Percentiles rank a stretch among this genome's conserved stretches.
These are phyloP conservation scores for Todiramphus chloris DNA, from an alignment of 2,113 vertebrate genomes.

Conservation along the genomic window DNA sequence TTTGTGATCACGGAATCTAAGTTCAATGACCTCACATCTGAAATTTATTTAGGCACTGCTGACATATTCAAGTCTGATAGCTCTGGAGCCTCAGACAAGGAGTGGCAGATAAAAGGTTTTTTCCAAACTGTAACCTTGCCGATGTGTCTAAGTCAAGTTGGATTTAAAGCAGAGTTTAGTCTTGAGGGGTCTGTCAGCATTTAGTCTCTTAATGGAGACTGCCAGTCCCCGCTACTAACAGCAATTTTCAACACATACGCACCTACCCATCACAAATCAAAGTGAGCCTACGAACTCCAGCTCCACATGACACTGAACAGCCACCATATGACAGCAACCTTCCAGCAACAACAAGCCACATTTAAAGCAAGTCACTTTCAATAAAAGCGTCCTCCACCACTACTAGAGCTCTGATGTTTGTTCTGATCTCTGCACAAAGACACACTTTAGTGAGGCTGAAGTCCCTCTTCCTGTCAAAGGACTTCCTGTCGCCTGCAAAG, in stretches of 20 bases:
- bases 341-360: not conserved
- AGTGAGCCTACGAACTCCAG: not conserved
- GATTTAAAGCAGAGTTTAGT: not conserved
- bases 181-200: slow-evolving; percentile 12
- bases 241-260: not conserved
- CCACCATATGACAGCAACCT: not conserved
- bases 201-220: not conserved
- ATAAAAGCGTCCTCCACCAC: not conserved
- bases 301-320: not conserved
- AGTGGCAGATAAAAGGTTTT: not conserved
- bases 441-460: not conserved
- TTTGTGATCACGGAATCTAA: not conserved
- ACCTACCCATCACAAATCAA: not conserved
- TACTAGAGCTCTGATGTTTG: not conserved
- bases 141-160: not conserved
- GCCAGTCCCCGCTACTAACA: not conserved
- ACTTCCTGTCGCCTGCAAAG: not conserved
- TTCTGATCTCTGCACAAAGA: not conserved
- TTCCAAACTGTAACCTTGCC: not conserved
- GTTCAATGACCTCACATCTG: not conserved
- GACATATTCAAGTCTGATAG: not conserved
- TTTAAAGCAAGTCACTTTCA: not conserved
- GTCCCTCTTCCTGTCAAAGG: not conserved
- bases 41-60: not conserved
- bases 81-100: not conserved